Percentiles rank a stretch among this genome's conserved stretches.
These are phyloP conservation scores for Nezara viridula DNA, from an alignment of 2,888 invertebrate genomes.

Conservation along the genomic window DNA sequence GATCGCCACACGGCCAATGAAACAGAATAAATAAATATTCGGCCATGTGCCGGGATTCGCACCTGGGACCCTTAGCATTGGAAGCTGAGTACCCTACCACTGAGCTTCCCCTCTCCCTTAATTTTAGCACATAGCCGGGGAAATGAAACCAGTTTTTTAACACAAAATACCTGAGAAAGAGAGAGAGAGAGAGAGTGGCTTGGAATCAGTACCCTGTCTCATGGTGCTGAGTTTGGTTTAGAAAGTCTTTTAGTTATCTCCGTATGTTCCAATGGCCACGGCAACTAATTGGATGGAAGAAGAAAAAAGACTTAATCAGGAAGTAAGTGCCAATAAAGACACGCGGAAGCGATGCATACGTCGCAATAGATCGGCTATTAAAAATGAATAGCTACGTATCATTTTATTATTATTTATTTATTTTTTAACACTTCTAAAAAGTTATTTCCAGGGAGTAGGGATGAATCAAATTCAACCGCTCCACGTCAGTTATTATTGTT, in stretches of 20 bases:
- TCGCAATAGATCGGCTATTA: no score
- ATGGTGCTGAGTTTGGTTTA: conserved; percentile 10
- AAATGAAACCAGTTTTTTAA: not conserved
- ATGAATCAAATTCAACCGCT: no score
- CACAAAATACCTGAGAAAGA: not conserved
- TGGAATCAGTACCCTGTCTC: not conserved
- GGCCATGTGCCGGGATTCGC: no score
- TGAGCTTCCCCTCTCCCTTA: no score
- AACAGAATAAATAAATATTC: no score
- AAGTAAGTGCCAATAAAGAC: no score
- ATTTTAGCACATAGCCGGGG: not conserved
- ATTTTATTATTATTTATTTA: not conserved
- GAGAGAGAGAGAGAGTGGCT: not conserved
- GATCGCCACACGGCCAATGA: no score
- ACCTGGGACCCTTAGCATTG: no score
- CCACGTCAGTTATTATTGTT: no score
- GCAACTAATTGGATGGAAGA: not conserved
- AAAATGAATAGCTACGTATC: not conserved
- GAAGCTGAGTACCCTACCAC: no score
- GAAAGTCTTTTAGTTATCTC: not conserved
- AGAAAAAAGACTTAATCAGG: not conserved
- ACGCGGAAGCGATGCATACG: not conserved
- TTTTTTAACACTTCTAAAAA: no score
- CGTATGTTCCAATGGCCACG: not conserved
- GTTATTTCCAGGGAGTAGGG: no score